A percentile compares a stretch with the other conserved stretches of the same genome.
phyloP scores from a whole-genome alignment of 1,140 invertebrate species.

The Holcopasites calliopsidis region DNA sequence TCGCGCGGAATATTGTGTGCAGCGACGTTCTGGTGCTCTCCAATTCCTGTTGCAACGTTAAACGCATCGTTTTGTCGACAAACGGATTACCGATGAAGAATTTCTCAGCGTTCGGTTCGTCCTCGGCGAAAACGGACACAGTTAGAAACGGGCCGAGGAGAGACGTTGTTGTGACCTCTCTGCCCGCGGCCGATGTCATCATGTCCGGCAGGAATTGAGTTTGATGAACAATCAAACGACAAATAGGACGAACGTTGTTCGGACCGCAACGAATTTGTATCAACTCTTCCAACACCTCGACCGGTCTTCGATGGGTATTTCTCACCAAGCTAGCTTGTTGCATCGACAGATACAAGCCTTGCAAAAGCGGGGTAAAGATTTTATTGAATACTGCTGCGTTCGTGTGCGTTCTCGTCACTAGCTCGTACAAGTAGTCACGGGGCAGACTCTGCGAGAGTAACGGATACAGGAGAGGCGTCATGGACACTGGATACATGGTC shows the following conservation, averaged over 20 bases:
- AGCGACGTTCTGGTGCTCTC: conserved; percentile 86
- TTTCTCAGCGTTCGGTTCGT: conserved; percentile 88
- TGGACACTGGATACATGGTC: conserved; percentile 40
- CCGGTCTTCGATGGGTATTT: conserved; percentile 85
- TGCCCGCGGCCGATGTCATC: conserved; percentile 85
- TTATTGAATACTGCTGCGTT: conserved; percentile 81
- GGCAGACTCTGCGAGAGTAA: conserved; percentile 84
- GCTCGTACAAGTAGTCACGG: conserved; percentile 84
- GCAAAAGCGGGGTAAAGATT: conserved; percentile 87
- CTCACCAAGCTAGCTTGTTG: conserved; percentile 85
- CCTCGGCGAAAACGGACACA: conserved; percentile 95
- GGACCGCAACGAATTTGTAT: conserved; percentile 85
- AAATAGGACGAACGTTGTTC: conserved; percentile 86
- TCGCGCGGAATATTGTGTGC: conserved; percentile 90
- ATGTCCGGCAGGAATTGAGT: conserved; percentile 88
- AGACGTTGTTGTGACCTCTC: conserved; percentile 91
- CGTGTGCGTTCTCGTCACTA: conserved; percentile 81
- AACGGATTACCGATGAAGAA: conserved; percentile 82
- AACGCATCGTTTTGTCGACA: conserved; percentile 82
- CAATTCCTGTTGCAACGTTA: conserved; percentile 85
- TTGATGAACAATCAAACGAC: conserved; percentile 87
- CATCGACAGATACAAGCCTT: conserved; percentile 85
- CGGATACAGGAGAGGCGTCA: conserved; percentile 82
- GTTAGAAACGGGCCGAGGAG: conserved; percentile 94
- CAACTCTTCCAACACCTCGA: conserved; percentile 84